phyloP scores from a whole-genome alignment of 92 coral and sea anemone genomes.

The Porites lobata region DNA sequence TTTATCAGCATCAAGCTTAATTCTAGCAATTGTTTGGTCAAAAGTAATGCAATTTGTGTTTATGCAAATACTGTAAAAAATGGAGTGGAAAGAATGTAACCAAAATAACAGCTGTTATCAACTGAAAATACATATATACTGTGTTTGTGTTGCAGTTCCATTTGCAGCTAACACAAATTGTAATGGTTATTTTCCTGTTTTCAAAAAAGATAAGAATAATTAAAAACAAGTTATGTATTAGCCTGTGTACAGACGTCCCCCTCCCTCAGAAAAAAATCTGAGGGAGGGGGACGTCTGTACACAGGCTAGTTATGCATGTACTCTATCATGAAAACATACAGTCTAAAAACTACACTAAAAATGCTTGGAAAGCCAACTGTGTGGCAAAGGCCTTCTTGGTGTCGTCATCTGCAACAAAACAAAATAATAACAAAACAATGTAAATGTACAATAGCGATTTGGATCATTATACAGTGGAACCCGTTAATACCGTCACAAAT shows the following conservation, averaged over 20 bases:
- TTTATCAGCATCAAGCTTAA: background rate
- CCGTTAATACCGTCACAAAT: too few relatives aligned
- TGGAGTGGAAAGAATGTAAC: background rate
- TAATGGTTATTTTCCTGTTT: background rate
- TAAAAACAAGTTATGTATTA: background rate
- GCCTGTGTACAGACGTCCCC: background rate
- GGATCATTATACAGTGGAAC: too few relatives aligned
- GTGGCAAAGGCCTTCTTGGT: background rate
- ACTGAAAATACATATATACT: background rate
- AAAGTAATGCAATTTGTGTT: background rate
- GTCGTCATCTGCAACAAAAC: background rate
- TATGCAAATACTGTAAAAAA: background rate
- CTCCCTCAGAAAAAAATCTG: too few relatives aligned
- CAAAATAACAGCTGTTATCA: background rate
- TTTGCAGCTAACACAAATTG: background rate
- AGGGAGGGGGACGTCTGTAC: too few relatives aligned
- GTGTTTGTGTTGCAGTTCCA: background rate
- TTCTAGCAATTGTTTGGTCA: background rate
- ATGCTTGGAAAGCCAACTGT: background rate
- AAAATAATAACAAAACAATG: background rate
- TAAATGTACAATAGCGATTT: background rate
- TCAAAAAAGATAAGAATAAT: background rate
- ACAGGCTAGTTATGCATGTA: too few relatives aligned
- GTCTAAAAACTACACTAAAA: constrained; percentile 12
- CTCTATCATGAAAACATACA: too few relatives aligned